Evolutionary conservation across 1,140 invertebrate genomes (phyloP), one percentile per base, ranked within the genome.

Genomic region (Tyrophagus putrescentiae): DNA sequence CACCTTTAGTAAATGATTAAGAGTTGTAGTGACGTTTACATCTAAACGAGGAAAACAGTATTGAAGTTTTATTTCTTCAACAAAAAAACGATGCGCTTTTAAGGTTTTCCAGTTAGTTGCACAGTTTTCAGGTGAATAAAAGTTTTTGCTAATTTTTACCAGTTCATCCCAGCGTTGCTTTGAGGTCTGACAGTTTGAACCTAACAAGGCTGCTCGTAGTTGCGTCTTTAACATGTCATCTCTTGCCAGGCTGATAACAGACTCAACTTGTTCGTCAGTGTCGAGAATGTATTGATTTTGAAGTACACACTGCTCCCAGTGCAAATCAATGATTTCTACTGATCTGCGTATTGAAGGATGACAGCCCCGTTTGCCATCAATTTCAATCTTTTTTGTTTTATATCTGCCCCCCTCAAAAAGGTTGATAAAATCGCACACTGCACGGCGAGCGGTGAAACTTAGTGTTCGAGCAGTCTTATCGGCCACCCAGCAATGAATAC

Each of bases 401-500:
- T 77, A 79, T 65, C 86, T 82, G 31, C 85, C 85, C 61, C 87
- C 87, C 67, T 78, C 75, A 36, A 68, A 57, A 42, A 73, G 61
- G 53, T 69, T 84, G 1, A 98, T 75, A 73, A 98, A 98, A 71
- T 94, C 89, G 11, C 85, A 88, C 31, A 98, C 76, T 4, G 88
- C 83, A 44, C 73, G 66, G 39, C 80, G 66, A 23, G 70, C 76
- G 45, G 77, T 74, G 48, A 78, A 78, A 58, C 81, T 78, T 7
- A 96, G 72, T 65, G 76, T 78, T 54, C 90, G 75, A 1, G 91
- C 92, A 61, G 76, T 75, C 67, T 84, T 78, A 74, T 98, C 94
- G 69, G 85, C 91, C 3, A 98, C 84, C 94, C 94, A 98, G 72
- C 91, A 94, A 81, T 98, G 94, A 44, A 98, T 81, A 70, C 94